These are phyloP conservation scores for Fragum whitleyi DNA, from an alignment of 2,888 invertebrate species.

Conservation along the genomic window DNA sequence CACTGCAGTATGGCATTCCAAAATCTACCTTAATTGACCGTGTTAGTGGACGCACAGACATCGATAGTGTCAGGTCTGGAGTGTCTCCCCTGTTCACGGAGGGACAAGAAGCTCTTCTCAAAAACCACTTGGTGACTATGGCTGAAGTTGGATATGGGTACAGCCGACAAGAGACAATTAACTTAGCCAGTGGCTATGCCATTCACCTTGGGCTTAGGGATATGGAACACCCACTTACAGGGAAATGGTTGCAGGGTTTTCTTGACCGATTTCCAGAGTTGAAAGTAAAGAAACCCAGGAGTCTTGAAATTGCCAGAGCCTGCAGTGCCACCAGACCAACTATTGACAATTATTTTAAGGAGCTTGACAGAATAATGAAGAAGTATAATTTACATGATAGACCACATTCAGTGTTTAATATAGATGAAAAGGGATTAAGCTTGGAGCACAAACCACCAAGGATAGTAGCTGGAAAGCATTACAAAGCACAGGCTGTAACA, in stretches of 20 bases:
- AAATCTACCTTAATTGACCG: no score
- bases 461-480: neutral
- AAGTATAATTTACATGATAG: slow-evolving; percentile 51
- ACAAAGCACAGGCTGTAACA: slow-evolving; percentile 8
- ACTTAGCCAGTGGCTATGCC: no score
- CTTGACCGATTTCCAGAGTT: slow-evolving; percentile 4
- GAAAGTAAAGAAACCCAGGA: no score
- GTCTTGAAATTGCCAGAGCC: no score
- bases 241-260: slow-evolving; percentile 13
- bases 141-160: slow-evolving; percentile 35
- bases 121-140: slow-evolving; percentile 19
- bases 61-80: slow-evolving; percentile 13
- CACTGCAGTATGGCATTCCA: slow-evolving; percentile 8
- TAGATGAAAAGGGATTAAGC: no score
- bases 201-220: neutral
- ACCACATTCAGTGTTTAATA: no score
- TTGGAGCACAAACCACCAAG: slow-evolving; percentile 3
- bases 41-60: no score
- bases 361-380: neutral
- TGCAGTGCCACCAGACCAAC: slow-evolving; percentile 18
- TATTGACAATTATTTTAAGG: neutral
- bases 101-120: slow-evolving; percentile 29
- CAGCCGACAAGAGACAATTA: no score
- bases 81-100: slow-evolving; percentile 11
- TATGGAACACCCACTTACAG: neutral